Base-by-base conservation (phyloP, 2,888 invertebrate genomes). In the Poecilus cupreus region DNA sequence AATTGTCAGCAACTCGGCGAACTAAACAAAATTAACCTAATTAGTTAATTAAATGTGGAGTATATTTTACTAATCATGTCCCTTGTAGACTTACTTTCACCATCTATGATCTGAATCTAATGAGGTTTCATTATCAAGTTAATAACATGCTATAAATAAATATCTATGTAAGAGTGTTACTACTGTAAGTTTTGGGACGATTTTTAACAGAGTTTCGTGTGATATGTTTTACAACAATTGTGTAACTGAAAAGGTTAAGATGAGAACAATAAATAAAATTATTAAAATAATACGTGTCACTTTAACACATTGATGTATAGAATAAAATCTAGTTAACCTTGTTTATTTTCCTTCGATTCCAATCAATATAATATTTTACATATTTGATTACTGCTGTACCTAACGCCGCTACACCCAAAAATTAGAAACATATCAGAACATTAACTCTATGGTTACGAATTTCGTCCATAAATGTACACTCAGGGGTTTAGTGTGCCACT, bases 21-120 rank as follows among this genome's bases (percentile, higher is more conserved):
- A 32, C 32, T 32, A 32, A 32, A 54, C 54, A 54, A 54, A 64
- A 64, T 64, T 64, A 18, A 64, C 37, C 6, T 8, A 26, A 64
- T 10, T 64, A 32, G 22, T 32, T 64, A 1, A 64, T 64, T 64
- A 64, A 24, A 32, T 64, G 64, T 64, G 37, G 54, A 54, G 18
- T 75, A 54, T 75, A 68, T 68, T 68, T 68, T 68, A 22, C 43
- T 77, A 77, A 43, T 60, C 43, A 49, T 68, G 78, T 78, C 64
- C 24, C 26, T 26, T 18, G 46, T 78, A 78, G 64, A 78, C 68
- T 68, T 24, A 78, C 64, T 22, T 20, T 54, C 26, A 16, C 32
- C 20, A 18, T 37, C 16, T 54, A 10, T 77, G n/a, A 37, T 76
- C 18, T 57, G 24, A 39, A 43, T 77, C 32, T 39, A 60, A 13